phyloP scores from a whole-genome alignment of 2,113 vertebrate genomes.

The Meriones unguiculatus region DNA sequence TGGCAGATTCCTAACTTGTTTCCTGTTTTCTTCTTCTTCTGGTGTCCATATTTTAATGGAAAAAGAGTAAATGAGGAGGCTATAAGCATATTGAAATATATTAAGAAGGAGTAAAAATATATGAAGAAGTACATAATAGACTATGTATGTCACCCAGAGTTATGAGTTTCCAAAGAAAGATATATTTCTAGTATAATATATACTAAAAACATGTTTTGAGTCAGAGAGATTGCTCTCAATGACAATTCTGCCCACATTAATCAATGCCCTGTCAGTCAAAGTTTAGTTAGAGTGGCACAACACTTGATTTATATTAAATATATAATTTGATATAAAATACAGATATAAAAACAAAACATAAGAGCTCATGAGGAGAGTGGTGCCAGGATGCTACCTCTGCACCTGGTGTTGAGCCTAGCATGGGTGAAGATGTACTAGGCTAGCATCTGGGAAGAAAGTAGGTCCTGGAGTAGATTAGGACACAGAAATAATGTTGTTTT shows the following conservation, averaged over 20 bases:
- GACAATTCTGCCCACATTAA: neutral
- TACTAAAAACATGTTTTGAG: neutral
- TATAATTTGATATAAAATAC: neutral
- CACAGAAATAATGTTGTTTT: too few species aligned
- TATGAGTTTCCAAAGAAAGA: neutral
- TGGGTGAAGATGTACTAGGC: neutral
- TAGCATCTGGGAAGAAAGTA: neutral
- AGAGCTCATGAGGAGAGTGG: neutral
- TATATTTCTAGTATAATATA: neutral
- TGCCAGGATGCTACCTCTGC: accelerated
- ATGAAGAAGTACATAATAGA: neutral
- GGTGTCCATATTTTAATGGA: neutral
- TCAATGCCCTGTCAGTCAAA: neutral
- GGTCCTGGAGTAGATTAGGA: neutral
- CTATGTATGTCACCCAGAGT: neutral
- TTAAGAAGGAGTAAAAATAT: neutral
- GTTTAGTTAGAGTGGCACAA: neutral
- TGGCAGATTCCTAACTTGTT: too few species aligned
- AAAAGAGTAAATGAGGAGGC: neutral
- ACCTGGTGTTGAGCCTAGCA: neutral
- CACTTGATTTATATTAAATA: neutral
- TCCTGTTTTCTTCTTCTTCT: too few species aligned
- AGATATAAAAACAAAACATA: neutral
- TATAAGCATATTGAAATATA: neutral
- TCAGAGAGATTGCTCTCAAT: neutral